A percentile compares a stretch with the other conserved stretches of the same genome.
phyloP scores from a whole-genome alignment of 2,113 vertebrate species.

The Hypocryptadius cinnamomeus region DNA sequence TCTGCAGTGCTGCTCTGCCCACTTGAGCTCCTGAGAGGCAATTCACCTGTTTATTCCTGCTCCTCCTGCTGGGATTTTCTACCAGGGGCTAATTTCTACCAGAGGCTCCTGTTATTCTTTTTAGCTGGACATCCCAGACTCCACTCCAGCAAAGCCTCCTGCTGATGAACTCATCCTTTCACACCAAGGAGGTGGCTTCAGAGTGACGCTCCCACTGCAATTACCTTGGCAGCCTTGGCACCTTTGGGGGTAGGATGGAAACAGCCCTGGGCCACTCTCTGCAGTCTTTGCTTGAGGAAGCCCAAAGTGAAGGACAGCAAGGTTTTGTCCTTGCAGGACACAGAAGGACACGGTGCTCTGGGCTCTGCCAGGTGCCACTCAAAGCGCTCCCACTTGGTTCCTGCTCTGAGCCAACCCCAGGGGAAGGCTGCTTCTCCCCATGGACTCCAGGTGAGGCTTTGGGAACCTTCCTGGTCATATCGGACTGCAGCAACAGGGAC shows the following conservation, averaged over 20 bases:
- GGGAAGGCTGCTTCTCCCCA: not conserved
- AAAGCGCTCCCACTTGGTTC: not conserved
- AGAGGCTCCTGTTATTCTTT: not conserved
- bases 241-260: rapidly evolving
- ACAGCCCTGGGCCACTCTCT: not conserved
- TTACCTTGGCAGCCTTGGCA: not conserved
- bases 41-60: not conserved
- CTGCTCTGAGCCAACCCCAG: not conserved
- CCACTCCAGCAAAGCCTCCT: not conserved
- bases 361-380: not conserved
- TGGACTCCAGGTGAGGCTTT: not conserved
- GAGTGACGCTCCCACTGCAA: not conserved
- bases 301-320: not conserved
- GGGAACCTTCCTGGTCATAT: not conserved
- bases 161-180: not conserved
- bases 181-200: not conserved
- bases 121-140: not conserved
- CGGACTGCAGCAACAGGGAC: not conserved
- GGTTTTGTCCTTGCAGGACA: not conserved
- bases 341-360: not conserved
- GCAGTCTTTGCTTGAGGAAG: not conserved
- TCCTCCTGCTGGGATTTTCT: not conserved
- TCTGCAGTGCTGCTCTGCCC: not conserved
- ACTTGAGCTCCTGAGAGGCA: not conserved
- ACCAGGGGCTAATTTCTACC: not conserved